Conservation (phyloP, 53 echinoderm and acorn worm genomes). For the Echinometra lucunter region DNA sequence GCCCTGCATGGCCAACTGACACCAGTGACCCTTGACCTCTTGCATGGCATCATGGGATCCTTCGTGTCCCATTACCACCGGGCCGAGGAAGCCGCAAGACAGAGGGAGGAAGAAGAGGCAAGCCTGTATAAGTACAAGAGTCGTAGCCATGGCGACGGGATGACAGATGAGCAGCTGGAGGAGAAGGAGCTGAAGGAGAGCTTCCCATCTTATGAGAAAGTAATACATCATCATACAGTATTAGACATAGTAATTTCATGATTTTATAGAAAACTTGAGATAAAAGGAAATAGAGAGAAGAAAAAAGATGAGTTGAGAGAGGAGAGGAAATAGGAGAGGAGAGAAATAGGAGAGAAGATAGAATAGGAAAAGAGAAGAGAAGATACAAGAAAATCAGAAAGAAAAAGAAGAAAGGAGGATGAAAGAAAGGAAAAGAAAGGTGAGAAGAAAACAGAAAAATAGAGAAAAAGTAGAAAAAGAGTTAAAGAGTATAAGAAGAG, state of each 20-base stretch:
- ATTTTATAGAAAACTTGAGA: too few relatives aligned
- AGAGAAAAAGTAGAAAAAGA: not conserved
- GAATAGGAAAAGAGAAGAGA: not conserved
- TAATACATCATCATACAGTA: not conserved
- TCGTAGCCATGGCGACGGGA: conserved; percentile 87
- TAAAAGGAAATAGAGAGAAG: not conserved
- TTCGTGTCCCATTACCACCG: conserved; percentile 84
- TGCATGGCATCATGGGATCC: conserved; percentile 76
- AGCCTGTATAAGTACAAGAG: conserved; percentile 86
- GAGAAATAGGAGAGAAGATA: not conserved
- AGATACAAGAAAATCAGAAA: too few relatives aligned
- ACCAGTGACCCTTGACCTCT: conserved; percentile 53
- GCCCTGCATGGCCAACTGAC: conserved; percentile 65
- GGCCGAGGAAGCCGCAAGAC: conserved; percentile 80
- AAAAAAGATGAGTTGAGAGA: too few relatives aligned
- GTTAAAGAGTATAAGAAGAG: too few relatives aligned
- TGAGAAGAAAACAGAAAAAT: not conserved
- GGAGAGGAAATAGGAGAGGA: not conserved
- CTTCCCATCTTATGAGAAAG: conserved; percentile 94
- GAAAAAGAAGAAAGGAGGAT: too few relatives aligned
- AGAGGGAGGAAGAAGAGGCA: conserved; percentile 89
- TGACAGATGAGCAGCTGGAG: conserved; percentile 93
- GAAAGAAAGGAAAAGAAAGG: too few relatives aligned
- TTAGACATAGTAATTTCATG: too few relatives aligned
- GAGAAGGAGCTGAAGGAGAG: conserved; percentile 84